Base-by-base conservation (phyloP, 2,113 vertebrate genomes). In the Phodopus roborovskii region DNA sequence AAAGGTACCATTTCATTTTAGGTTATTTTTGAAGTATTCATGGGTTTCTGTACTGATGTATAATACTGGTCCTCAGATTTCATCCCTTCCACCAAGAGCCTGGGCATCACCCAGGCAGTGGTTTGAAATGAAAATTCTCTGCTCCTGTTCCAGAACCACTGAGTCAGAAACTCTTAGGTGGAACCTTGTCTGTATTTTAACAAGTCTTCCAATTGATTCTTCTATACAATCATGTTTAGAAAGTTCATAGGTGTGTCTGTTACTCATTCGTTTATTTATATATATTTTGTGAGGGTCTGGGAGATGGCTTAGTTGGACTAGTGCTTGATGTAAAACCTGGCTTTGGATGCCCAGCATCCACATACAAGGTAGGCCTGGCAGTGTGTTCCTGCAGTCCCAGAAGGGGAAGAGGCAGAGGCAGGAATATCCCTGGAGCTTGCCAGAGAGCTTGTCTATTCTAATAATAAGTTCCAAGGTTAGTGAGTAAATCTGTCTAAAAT, bases 81-180 rank as follows among this genome's bases (percentile, higher is more conserved):
- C 58, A 73, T 3, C 2, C 15, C 33, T 24, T 39, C n/a, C 2
- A 42, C 20, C 39, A 45, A 56, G 4, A 64, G 1, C 56, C 39
- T 56, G 90, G 22, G 24, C 5, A 50, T 85, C 22, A 42, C 9
- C 6, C 1, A 20, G 16, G 17, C 22, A 22, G 36, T 71, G 26
- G 8, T 58, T 60, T 73, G 7, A 81, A 83, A 45, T 88, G 36
- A 22, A 84, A 62, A 74, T 66, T 82, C 13, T 97, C 2, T 71
- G 64, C 3, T 30, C 2, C 19, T 45, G 8, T 10, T 36, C 2
- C 3, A 92, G 26, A 83, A 26, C 28, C 71, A 42, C 7, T 79
- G 42, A 96, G 22, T 48, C 48, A 83, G 74, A 96, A 92, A 42
- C 26, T 96, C 74, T 68, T 68, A 93, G 13, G 10, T 81, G 7